These are phyloP conservation scores for Acanthopleura granulata DNA, from an alignment of 2,888 invertebrate species.

Conservation along the genomic window DNA sequence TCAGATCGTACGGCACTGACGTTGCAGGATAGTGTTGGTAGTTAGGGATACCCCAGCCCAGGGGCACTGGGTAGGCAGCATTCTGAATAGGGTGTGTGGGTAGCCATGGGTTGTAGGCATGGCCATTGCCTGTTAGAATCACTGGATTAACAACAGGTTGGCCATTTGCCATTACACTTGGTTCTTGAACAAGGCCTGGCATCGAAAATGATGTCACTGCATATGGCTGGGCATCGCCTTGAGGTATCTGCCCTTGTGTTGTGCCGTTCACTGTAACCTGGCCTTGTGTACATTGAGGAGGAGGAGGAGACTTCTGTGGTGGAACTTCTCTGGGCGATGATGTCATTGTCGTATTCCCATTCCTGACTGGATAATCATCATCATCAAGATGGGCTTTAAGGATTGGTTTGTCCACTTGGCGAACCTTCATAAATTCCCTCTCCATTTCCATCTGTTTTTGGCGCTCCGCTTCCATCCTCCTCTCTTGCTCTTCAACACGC, in stretches of 20 bases:
- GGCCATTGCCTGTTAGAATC: not conserved
- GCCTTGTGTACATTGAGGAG: not conserved
- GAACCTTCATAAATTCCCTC: conserved; percentile 40
- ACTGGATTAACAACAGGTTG: not conserved
- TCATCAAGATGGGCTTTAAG: not conserved
- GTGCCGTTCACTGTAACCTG: not conserved
- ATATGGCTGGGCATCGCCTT: not conserved
- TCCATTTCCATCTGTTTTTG: conserved; percentile 49
- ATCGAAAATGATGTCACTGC: not conserved
- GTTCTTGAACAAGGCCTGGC: not conserved
- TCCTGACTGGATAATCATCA: not conserved
- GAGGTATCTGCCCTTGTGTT: not conserved
- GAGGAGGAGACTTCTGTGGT: not conserved
- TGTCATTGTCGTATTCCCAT: not conserved
- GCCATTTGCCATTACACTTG: not conserved
- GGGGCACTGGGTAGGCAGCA: not conserved
- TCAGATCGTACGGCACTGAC: conserved; percentile 38
- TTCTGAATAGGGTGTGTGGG: not conserved
- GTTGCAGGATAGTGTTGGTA: not conserved
- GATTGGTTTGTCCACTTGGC: conserved; percentile 49
- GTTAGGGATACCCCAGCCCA: not conserved
- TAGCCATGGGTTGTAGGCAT: conserved; percentile 13
- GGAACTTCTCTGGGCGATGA: not conserved
- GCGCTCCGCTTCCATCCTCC: conserved; percentile 45
- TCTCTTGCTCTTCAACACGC: conserved; percentile 43